Percentiles rank a stretch among this genome's conserved stretches.
Evolutionary conservation across 1,140 invertebrate genomes (phyloP).

Genomic region (Nilaparvata lugens): DNA sequence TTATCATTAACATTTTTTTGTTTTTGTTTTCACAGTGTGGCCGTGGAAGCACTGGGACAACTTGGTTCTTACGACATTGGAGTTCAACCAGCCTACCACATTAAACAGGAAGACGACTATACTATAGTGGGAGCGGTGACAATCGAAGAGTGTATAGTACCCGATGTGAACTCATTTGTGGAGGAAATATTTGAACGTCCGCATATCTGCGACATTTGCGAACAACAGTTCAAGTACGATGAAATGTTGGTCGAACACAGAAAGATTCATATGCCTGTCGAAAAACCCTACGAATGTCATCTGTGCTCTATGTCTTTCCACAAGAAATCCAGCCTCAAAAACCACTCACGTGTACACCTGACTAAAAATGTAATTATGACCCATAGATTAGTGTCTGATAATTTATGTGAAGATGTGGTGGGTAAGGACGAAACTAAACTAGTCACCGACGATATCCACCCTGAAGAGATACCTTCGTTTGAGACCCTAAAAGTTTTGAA

Average conservation of each 20-base stretch:
- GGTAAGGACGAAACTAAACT: too few species aligned
- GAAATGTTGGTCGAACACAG: too few species aligned
- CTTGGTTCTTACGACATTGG: constrained; percentile 39
- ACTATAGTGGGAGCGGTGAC: constrained; percentile 30
- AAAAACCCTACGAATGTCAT: constrained; percentile 33
- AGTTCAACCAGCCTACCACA: constrained; percentile 14
- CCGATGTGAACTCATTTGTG: constrained; percentile 22
- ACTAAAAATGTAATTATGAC: too few species aligned
- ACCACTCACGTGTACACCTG: constrained; percentile 42
- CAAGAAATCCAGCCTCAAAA: constrained; percentile 40
- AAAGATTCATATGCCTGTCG: too few species aligned
- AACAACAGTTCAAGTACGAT: neutral
- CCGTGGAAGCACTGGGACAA: constrained; percentile 40
- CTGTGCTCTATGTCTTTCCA: constrained; percentile 40
- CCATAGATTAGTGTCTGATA: too few species aligned
- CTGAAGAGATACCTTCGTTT: too few species aligned
- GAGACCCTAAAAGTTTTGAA: too few species aligned
- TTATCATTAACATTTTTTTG: too few species aligned
- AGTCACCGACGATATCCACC: too few species aligned
- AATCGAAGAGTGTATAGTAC: neutral
- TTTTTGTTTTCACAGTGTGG: too few species aligned
- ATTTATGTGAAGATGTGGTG: too few species aligned
- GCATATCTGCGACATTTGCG: neutral
- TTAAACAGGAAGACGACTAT: constrained; percentile 20
- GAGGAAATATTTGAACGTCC: constrained; percentile 28